Conservation (phyloP, 2,797 vertebrate species). For the Danio aesculapii region DNA sequence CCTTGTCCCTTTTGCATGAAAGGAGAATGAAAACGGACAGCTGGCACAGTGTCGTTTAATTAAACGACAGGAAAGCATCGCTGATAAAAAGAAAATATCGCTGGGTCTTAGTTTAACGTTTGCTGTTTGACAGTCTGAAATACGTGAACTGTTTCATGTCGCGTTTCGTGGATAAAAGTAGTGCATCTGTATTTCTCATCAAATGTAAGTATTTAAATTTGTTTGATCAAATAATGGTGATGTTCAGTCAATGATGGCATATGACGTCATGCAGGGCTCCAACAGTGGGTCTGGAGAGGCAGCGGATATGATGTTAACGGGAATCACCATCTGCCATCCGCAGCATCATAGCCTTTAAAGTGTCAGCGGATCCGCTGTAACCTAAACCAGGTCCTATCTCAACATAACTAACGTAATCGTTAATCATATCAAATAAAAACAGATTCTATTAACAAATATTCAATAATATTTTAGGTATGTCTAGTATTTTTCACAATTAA, state of each 20-base stretch:
- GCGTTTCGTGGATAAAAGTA: not conserved
- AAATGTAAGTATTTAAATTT: not conserved
- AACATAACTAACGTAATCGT: not conserved
- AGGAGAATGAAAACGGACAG: not conserved
- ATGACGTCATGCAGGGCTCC: conserved; percentile 28
- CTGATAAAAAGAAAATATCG: not conserved
- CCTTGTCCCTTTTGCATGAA: not conserved
- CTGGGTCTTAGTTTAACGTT: not conserved
- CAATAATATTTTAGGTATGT: too few species aligned
- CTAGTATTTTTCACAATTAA: too few species aligned
- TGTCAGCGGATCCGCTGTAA: not conserved
- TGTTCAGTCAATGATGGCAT: not conserved
- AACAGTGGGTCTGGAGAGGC: not conserved
- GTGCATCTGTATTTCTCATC: not conserved
- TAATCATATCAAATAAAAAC: not conserved
- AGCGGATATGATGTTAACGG: conserved; percentile 41
- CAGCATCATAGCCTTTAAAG: not conserved
- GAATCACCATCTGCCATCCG: conserved; percentile 22
- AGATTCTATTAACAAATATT: not conserved
- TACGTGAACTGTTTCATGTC: not conserved
- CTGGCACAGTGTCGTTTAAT: not conserved
- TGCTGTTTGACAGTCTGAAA: not conserved
- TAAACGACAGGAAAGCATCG: not conserved
- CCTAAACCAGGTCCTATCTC: not conserved
- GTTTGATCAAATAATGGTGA: not conserved